Evolutionary conservation across 2,113 vertebrate species (phyloP).

Genomic region (Agelaius phoeniceus): DNA sequence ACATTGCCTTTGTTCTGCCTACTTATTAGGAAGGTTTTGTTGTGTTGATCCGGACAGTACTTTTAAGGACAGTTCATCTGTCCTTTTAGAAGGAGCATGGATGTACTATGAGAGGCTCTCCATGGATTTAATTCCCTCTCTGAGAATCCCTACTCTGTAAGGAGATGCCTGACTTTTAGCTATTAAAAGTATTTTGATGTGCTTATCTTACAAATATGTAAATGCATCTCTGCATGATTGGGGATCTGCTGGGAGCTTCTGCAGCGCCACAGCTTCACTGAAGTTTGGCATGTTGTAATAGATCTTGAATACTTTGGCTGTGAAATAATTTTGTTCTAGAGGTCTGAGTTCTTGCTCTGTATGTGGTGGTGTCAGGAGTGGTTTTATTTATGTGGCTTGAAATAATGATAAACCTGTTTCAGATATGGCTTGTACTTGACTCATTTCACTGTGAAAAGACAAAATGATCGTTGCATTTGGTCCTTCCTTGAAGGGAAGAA

Average conservation of each 20-base stretch:
- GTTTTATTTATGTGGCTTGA: not conserved
- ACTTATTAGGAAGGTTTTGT: not conserved
- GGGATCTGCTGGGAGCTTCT: not conserved
- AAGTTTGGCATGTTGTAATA: not conserved
- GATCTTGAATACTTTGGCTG: not conserved
- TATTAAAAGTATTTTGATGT: conserved; percentile 2
- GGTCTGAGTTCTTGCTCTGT: not conserved
- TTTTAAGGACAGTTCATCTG: not conserved
- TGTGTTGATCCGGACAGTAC: not conserved
- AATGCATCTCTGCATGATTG: not conserved
- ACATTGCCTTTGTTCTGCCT: not conserved
- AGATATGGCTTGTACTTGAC: not conserved
- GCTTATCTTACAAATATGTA: not conserved
- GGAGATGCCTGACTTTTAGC: not conserved
- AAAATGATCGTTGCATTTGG: not conserved
- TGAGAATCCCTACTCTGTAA: not conserved
- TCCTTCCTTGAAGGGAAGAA: not conserved
- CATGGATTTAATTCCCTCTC: not conserved
- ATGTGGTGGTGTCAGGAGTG: not conserved
- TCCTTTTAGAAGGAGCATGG: not conserved
- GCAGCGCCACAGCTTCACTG: not conserved
- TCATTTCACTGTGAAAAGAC: not conserved
- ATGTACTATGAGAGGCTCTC: not conserved
- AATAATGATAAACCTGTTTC: not conserved
- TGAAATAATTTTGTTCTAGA: not conserved